Base-by-base conservation (phyloP, 1,140 invertebrate genomes). In the Formica selysi region DNA sequence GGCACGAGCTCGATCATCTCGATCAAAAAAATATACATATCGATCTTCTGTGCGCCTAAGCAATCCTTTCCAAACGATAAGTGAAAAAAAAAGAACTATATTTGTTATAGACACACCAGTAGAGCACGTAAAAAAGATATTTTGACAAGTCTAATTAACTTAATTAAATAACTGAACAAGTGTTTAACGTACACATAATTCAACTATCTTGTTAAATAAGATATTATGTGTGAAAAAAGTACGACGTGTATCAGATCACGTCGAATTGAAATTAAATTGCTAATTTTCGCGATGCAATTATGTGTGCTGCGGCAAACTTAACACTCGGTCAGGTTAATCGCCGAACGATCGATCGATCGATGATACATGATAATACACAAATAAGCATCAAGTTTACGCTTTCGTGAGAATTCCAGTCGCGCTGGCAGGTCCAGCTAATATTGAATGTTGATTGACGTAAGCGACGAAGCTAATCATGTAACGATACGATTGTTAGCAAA, bases 401-500 rank as follows among this genome's bases (percentile, higher is more conserved):
- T 54, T 83, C 6, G 16, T 16, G 51, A 61, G 22, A 76, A 76
- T 88, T 89, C 86, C 36, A 61, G 83, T 83, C 85, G 86, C 64
- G 48, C 85, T 89, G 89, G 88, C 88, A 76, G 89, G 79, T 54
- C 85, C 88, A 87, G 85, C 22, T 64, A 67, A 71, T 67, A 59
- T 86, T 78, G 76, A 32, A 54, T 83, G 67, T 80, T 71, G 64
- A 57, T 80, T n/a, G 29, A 86, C 57, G 51, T 86, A 51, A 48
- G 67, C 67, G 54, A 71, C 26, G 48, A 67, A 26, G 22, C 36
- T 76, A 65, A 38, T 76, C 32, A 48, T 51, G 16, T 51, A 22
- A 71, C 16, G 29, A 32, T n/a, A 57, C 71, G 36, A 89, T 74
- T 57, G 36, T 54, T 62, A 38, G 13, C 38, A 41, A 85, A 22